These are phyloP conservation scores for Lacerta agilis DNA, from an alignment of 2,797 vertebrate species.

Conservation along the genomic window DNA sequence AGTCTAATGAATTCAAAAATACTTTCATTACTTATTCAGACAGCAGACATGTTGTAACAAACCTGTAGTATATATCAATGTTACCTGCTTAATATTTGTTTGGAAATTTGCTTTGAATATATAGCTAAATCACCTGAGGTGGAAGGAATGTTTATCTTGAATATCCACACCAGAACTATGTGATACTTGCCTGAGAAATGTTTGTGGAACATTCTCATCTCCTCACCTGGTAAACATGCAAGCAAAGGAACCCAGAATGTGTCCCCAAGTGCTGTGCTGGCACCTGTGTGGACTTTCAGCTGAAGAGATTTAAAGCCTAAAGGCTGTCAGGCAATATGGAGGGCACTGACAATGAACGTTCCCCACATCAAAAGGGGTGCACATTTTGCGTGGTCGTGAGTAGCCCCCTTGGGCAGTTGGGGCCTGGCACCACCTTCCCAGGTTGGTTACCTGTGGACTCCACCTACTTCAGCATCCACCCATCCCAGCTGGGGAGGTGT, in stretches of 20 bases:
- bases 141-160: not conserved
- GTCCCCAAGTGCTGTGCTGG: not conserved
- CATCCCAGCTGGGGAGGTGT: no score
- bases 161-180: not conserved
- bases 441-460: no score
- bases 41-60: not conserved
- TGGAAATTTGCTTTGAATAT: not conserved
- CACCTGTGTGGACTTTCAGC: no score
- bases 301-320: no score
- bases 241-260: not conserved
- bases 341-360: no score
- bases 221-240: not conserved
- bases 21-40: conserved; percentile 4
- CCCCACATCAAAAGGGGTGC: no score
- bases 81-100: not conserved
- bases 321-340: not conserved
- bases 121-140: not conserved
- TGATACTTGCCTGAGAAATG: not conserved
- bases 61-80: not conserved
- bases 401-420: no score
- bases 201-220: not conserved
- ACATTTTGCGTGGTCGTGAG: no score
- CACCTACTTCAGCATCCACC: no score
- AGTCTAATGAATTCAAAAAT: conserved; percentile 3
- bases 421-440: no score